Percentiles rank a stretch among this genome's conserved stretches.
phyloP scores from a whole-genome alignment of 2,113 vertebrate genomes.

The Piaya cayana region DNA sequence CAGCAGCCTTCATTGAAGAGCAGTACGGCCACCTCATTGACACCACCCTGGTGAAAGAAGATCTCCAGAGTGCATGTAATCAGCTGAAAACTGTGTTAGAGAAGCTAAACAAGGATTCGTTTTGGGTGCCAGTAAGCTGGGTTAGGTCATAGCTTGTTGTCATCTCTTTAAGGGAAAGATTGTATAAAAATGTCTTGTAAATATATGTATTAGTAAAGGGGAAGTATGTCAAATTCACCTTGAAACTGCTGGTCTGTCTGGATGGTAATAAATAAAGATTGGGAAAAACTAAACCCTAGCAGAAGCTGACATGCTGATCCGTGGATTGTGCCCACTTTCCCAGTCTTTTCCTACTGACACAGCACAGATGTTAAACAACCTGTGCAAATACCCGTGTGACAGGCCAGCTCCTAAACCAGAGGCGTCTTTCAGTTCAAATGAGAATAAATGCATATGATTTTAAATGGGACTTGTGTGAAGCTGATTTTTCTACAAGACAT shows the following conservation, averaged over 20 bases:
- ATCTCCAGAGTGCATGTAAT: slow-evolving; percentile 78
- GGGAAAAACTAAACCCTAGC: background rate
- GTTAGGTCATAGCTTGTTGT: slow-evolving; percentile 74
- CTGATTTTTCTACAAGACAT: background rate
- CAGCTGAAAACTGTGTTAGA: slow-evolving; percentile 86
- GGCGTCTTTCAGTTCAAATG: background rate
- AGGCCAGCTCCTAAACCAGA: background rate
- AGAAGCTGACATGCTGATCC: background rate
- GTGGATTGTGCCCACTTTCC: background rate
- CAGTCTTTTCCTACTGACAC: background rate
- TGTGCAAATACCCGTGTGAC: background rate
- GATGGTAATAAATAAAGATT: background rate
- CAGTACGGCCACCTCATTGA: slow-evolving; percentile 89
- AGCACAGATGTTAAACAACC: background rate
- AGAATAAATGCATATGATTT: background rate
- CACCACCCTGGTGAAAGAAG: slow-evolving; percentile 85
- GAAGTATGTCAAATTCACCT: background rate
- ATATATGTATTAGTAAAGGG: background rate
- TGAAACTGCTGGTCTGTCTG: background rate
- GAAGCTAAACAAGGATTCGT: slow-evolving; percentile 80
- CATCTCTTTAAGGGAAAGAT: background rate
- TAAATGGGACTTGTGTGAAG: background rate
- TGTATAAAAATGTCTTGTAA: slow-evolving; percentile 36
- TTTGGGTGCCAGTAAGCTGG: slow-evolving; percentile 92
- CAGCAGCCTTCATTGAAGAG: slow-evolving; percentile 86